Percentiles rank a stretch among this genome's conserved stretches.
phyloP scores from a whole-genome alignment of 2,888 invertebrate genomes.

The Epinotia brunnichana region DNA sequence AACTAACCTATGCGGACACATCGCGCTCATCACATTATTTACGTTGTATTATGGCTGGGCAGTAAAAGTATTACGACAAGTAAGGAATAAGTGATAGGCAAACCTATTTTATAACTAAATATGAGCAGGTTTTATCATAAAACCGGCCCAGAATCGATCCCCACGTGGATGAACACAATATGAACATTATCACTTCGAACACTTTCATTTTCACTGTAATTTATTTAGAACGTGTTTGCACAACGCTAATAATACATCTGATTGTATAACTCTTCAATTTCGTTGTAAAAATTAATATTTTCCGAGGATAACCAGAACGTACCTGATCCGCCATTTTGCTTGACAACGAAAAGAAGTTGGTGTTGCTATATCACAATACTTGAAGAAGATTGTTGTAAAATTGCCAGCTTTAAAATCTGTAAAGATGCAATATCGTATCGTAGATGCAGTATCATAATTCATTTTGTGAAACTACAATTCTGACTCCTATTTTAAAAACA shows the following conservation, averaged over 20 bases:
- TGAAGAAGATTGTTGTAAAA: not conserved
- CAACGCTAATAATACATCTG: slow-evolving; percentile 4
- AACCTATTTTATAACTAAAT: not conserved
- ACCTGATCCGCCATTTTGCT: slow-evolving; percentile 93
- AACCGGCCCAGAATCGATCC: slow-evolving; percentile 44
- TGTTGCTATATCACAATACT: slow-evolving; percentile 11
- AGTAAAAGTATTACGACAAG: not conserved
- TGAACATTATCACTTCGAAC: slow-evolving; percentile 58
- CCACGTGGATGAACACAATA: slow-evolving; percentile 66
- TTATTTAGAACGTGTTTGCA: slow-evolving; percentile 3
- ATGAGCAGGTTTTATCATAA: slow-evolving; percentile 12
- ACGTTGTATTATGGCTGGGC: not conserved
- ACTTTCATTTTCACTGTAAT: slow-evolving; percentile 26
- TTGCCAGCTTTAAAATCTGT: not conserved
- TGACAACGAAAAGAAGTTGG: slow-evolving; percentile 80
- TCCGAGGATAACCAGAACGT: slow-evolving; percentile 72
- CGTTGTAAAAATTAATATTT: slow-evolving; percentile 52
- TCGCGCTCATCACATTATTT: not conserved
- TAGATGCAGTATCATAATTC: no score
- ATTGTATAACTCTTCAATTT: slow-evolving; percentile 24
- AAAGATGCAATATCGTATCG: not conserved
- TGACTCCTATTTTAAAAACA: no score
- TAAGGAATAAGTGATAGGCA: not conserved
- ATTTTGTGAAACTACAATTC: no score
- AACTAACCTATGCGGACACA: slow-evolving; percentile 32